A percentile compares a stretch with the other conserved stretches of the same genome.
Evolutionary conservation across 2,113 vertebrate genomes (phyloP).

Genomic region (Anguilla japonica): DNA sequence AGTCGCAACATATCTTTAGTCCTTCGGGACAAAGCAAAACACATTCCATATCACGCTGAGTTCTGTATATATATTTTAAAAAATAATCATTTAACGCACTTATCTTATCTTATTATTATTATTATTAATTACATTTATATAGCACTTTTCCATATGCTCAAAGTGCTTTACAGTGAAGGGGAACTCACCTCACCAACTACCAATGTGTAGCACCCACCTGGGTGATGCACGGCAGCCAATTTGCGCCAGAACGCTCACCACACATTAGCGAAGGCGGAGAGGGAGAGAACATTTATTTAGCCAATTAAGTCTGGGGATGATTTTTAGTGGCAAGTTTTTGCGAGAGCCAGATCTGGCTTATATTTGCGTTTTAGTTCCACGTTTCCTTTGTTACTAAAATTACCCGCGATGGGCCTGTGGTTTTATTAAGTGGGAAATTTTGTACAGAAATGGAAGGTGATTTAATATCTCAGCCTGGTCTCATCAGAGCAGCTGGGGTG

Average conservation of each 20-base stretch:
- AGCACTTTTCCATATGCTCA: too few species aligned
- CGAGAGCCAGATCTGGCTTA: too few species aligned
- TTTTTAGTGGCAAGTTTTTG: too few species aligned
- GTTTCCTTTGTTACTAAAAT: constrained; percentile 81
- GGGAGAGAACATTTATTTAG: too few species aligned
- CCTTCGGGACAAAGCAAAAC: neutral
- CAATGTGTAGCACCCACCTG: too few species aligned
- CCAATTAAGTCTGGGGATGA: too few species aligned
- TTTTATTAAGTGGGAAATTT: constrained; percentile 97
- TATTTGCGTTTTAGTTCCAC: constrained; percentile 76
- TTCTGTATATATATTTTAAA: neutral
- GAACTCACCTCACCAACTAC: too few species aligned
- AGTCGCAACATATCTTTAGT: constrained; percentile 51
- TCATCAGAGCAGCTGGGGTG: constrained; percentile 96
- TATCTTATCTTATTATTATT: constrained; percentile 76
- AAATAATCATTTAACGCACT: neutral
- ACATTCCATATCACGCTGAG: neutral
- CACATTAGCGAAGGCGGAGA: too few species aligned
- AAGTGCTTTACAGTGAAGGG: too few species aligned
- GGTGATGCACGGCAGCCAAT: too few species aligned
- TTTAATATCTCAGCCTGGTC: constrained; percentile 99
- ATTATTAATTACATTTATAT: too few species aligned
- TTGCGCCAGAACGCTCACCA: too few species aligned
- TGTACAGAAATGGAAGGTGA: constrained; percentile 99
- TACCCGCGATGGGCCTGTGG: constrained; percentile 81